Base-by-base conservation (phyloP, 1,140 invertebrate species). In the Lineus longissimus region DNA sequence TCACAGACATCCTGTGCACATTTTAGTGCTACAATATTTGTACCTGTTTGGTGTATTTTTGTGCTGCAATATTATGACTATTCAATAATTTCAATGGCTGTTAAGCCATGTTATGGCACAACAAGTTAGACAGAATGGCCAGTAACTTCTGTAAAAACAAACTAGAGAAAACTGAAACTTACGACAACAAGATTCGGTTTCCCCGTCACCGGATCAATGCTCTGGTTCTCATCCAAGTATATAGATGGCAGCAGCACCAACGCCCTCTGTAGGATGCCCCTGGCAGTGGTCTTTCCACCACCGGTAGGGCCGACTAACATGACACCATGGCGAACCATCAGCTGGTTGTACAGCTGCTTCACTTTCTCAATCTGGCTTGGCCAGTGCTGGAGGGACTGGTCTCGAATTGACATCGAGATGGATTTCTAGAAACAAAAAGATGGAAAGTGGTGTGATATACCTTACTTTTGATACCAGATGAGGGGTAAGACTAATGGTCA, bases 231-330 rank as follows among this genome's bases (percentile, higher is more conserved):
- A 55, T 75, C 70, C 7, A 64, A 61, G 19, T 62, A 54, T 13
- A 81, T 73, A 22, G 75, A 75, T 1, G 79, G 79, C 23, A 81
- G 65, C 15, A 80, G 63, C 11, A 80, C 72, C 9, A 81, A 70
- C 9, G 79, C 78, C 61, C 73, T 77, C 70, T 80, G 77, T 25
- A 81, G 70, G 64, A 81, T 75, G 43, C 66, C 73, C 36, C 77
- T 63, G 4, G 76, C 73, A 17, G 76, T 71, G 2, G 77, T 77
- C 60, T 82, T 82, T 17, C 80, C 80, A 9, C 78, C 79, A 25
- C 78, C 76, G 9, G 79, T 80, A 1, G 80, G 80, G 2, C 80
- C 80, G 6, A 82, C 77, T 47, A 82, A 68, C 79, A 82, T 82
- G 19, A 81, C 74, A 17, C 80, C 79, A 58, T 82, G 79, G 11